Conservation (phyloP, 2,113 vertebrate genomes). For the Aspidoscelis tigris region DNA sequence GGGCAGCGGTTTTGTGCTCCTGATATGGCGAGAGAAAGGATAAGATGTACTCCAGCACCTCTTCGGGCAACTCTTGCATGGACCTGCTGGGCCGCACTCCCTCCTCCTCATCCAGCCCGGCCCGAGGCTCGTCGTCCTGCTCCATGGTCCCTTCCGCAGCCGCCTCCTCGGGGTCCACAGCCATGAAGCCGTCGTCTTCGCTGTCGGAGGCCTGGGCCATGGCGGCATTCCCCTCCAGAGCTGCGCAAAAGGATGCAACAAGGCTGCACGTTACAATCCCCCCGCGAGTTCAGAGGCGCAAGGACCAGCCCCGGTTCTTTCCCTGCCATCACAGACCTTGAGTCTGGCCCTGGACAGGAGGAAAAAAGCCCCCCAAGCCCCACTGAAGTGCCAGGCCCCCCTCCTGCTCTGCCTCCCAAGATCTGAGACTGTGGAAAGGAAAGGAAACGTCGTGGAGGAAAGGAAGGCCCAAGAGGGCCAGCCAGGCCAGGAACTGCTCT, state of each 20-base stretch:
- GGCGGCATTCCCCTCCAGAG: conserved; percentile 76
- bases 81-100: conserved; percentile 74
- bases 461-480: too few species aligned
- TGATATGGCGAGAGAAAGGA: conserved; percentile 98
- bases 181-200: conserved; percentile 92
- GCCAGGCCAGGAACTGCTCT: too few species aligned
- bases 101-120: conserved; percentile 67
- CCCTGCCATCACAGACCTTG: too few species aligned
- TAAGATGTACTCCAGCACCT: conserved; percentile 96
- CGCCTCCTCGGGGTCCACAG: conserved; percentile 90
- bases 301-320: too few species aligned
- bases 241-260: conserved; percentile 36
- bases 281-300: not conserved
- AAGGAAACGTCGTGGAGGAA: too few species aligned
- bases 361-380: too few species aligned
- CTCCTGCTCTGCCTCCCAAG: too few species aligned
- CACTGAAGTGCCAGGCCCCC: too few species aligned
- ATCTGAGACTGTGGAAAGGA: too few species aligned
- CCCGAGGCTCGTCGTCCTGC: conserved; percentile 72
- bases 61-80: conserved; percentile 94
- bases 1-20: conserved; percentile 96
- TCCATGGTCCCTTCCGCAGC: conserved; percentile 76
- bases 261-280: not conserved
- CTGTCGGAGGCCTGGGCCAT: conserved; percentile 94
- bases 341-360: too few species aligned